Evolutionary conservation across 2,113 vertebrate species (phyloP), one percentile per base, ranked within the genome.

Genomic region (Eolophus roseicapilla): DNA sequence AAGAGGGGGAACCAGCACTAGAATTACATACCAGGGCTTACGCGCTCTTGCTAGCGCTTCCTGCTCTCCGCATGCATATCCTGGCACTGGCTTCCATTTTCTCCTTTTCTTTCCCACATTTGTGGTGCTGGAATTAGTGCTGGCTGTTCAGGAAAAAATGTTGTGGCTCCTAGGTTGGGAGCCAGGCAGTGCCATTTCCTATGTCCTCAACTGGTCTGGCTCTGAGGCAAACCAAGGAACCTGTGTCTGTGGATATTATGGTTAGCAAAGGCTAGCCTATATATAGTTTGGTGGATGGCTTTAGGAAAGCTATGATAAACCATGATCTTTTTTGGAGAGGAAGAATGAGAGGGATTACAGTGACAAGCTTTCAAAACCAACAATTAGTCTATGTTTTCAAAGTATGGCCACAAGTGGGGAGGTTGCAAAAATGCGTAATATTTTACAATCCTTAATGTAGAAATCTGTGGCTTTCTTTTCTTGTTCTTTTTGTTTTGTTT

Each of bases 391-490:
- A 33, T 94, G 92, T 96, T 96, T 97, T 94, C 93, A 78, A 70
- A 96, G 87, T 4, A 19, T 0, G 13, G 53, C 94, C 96, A 33
- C 93, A 94, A 95, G 73, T 29, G 75, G 85, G 27, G 87, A 80
- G 74, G 71, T 14, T 96, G 90, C 90, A 85, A 35, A 92, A 92
- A 90, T 9, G 31, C 10, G 3, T 84, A 73, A 43, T 67, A 60
- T 85, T 79, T 90, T 91, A 85, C 90, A 96, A 8, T 88, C 87
- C 75, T 77, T 90, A 49, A 69, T 91, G 94, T 90, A 95, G 93
- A 96, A 96, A 74, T 93, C 92, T 90, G 93, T 70, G 95, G 95
- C 75, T 96, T 95, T 87, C 92, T 94, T 81, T 95, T 90, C 95
- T 88, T 95, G 88, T 94, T 95, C 82, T n/a, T 89, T 84, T 60